A percentile compares a stretch with the other conserved stretches of the same genome.
These are phyloP conservation scores for Neosilurus mollespiculum DNA, from an alignment of 2,797 vertebrate species.

Conservation along the genomic window DNA sequence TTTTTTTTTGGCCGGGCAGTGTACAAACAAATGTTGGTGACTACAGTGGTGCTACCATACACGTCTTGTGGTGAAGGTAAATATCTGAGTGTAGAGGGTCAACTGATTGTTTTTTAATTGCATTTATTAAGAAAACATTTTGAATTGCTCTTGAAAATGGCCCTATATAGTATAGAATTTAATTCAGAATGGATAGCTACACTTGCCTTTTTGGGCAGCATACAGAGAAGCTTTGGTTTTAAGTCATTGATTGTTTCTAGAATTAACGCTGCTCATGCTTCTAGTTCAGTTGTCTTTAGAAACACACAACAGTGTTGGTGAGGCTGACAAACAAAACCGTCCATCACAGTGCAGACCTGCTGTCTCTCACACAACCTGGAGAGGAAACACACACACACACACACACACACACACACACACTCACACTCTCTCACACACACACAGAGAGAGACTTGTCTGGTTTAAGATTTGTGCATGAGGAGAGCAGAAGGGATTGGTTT, in stretches of 20 bases:
- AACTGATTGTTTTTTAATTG: too few relatives aligned
- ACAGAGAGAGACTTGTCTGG: slow-evolving; percentile 21
- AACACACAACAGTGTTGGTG: slow-evolving; percentile 11
- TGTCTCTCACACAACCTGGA: slow-evolving; percentile 22
- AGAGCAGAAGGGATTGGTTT: background rate
- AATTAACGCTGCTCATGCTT: slow-evolving; percentile 20
- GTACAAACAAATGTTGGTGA: too few relatives aligned
- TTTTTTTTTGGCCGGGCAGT: too few relatives aligned
- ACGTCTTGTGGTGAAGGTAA: too few relatives aligned
- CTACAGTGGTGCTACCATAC: too few relatives aligned
- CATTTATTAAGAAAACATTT: background rate
- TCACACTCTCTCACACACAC: background rate
- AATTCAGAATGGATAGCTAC: background rate
- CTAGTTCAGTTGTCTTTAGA: slow-evolving; percentile 11
- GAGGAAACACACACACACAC: background rate
- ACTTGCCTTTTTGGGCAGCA: background rate
- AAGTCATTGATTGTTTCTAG: background rate
- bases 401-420: background rate
- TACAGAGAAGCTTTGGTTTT: background rate
- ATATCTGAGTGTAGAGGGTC: too few relatives aligned
- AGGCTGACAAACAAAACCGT: slow-evolving; percentile 33
- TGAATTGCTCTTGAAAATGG: background rate
- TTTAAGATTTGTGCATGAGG: background rate
- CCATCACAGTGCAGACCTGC: slow-evolving; percentile 41
- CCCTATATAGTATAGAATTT: background rate